Conservation (phyloP, 2,888 invertebrate genomes). For the Nymphalis polychloros region DNA sequence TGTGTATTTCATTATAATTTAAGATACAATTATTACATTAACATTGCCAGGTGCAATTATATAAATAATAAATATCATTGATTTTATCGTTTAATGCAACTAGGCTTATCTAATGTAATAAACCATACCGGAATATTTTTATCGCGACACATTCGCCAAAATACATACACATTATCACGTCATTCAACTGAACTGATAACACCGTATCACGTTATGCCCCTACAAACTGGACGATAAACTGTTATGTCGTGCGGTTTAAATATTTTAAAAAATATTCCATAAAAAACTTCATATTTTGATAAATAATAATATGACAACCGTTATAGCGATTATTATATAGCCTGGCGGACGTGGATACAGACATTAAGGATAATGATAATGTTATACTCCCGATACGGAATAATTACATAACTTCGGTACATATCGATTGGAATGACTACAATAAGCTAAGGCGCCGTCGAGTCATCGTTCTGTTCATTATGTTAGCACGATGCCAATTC, state of each 20-base stretch:
- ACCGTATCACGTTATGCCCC: conserved; percentile 57
- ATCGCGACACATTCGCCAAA: conserved; percentile 65
- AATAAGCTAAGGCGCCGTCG: conserved; percentile 46
- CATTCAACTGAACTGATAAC: conserved; percentile 65
- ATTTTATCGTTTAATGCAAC: background rate
- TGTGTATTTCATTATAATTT: background rate
- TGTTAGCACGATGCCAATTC: conserved; percentile 69
- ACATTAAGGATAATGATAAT: conserved; percentile 5
- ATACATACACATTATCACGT: conserved; percentile 67
- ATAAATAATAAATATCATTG: background rate
- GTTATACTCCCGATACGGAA: conserved; percentile 11
- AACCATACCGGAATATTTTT: conserved; percentile 43
- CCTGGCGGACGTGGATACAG: background rate
- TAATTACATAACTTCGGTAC: conserved; percentile 17
- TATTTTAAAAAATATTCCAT: background rate
- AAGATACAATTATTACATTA: no score
- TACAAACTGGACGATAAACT: conserved; percentile 56
- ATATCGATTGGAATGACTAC: conserved; percentile 36
- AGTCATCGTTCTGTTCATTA: conserved; percentile 71
- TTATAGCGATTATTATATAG: background rate
- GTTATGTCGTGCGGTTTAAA: conserved; percentile 5
- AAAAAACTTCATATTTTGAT: background rate
- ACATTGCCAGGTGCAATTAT: background rate
- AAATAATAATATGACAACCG: background rate
- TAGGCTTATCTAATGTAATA: background rate